Evolutionary conservation across 2,113 vertebrate genomes (phyloP).

Genomic region (Neogale vison): DNA sequence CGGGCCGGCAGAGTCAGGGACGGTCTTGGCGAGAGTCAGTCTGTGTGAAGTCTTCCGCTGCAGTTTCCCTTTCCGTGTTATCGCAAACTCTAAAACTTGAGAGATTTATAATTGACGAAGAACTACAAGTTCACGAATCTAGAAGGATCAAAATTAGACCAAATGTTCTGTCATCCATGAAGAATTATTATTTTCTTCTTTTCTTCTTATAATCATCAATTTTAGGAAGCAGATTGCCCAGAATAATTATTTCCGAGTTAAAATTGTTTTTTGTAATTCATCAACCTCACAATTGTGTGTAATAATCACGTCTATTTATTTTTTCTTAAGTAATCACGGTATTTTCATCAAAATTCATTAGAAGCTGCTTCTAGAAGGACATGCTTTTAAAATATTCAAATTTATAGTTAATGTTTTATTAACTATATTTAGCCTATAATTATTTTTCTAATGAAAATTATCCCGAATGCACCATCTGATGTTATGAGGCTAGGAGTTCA

Average conservation of each 20-base stretch:
- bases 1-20: fast-evolving
- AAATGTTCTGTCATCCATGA: neutral
- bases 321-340: slow-evolving; percentile 75
- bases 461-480: slow-evolving; percentile 64
- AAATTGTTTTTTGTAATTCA: slow-evolving; percentile 67
- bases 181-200: neutral
- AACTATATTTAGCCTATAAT: slow-evolving; percentile 79
- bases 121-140: neutral
- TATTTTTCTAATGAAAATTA: slow-evolving; percentile 81
- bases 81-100: neutral
- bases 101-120: neutral
- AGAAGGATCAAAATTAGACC: neutral
- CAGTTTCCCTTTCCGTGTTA: neutral
- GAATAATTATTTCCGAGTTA: slow-evolving; percentile 70
- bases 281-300: slow-evolving; percentile 53
- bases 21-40: too few species aligned
- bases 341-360: slow-evolving; percentile 80
- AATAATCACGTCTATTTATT: slow-evolving; percentile 74
- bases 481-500: slow-evolving; percentile 69
- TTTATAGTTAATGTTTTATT: slow-evolving; percentile 81
- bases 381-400: slow-evolving; percentile 80
- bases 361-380: slow-evolving; percentile 67
- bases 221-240: slow-evolving; percentile 40
- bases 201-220: slow-evolving; percentile 13
- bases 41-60: neutral